These are phyloP conservation scores for Mactra quadrangularis DNA, from an alignment of 1,140 invertebrate genomes.

Conservation along the genomic window DNA sequence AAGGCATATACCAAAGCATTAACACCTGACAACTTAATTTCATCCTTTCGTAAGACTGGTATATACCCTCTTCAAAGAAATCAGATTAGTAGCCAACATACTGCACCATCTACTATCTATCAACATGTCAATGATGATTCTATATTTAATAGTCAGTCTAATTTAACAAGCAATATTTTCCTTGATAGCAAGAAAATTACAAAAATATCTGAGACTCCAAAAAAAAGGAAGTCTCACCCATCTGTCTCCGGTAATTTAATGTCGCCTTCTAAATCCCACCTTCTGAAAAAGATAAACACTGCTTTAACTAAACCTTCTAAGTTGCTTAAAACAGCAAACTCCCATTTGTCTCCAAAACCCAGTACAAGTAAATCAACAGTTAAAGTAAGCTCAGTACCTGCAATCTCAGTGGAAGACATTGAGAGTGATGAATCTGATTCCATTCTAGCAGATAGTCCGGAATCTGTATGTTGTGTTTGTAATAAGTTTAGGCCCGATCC, in stretches of 20 bases:
- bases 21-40: conserved; percentile 26
- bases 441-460: too few species aligned
- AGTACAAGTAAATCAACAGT: too few species aligned
- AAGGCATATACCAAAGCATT: conserved; percentile 27
- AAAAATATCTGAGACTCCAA: not conserved
- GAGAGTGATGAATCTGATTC: too few species aligned
- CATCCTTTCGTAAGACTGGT: conserved; percentile 32
- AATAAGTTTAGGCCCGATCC: too few species aligned
- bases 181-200: conserved; percentile 33
- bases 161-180: not conserved
- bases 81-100: not conserved
- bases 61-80: conserved; percentile 3
- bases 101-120: not conserved
- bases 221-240: conserved; percentile 10
- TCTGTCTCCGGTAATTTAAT: conserved; percentile 6
- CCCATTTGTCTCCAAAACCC: too few species aligned
- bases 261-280: not conserved
- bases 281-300: too few species aligned
- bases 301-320: too few species aligned
- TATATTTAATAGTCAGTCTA: not conserved
- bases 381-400: too few species aligned
- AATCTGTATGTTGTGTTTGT: too few species aligned
- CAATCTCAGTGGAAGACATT: too few species aligned
- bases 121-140: not conserved
- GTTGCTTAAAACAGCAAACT: too few species aligned